Evolutionary conservation across 1,140 invertebrate genomes (phyloP), one percentile per base, ranked within the genome.

Genomic region (Zaprionus davidi): DNA sequence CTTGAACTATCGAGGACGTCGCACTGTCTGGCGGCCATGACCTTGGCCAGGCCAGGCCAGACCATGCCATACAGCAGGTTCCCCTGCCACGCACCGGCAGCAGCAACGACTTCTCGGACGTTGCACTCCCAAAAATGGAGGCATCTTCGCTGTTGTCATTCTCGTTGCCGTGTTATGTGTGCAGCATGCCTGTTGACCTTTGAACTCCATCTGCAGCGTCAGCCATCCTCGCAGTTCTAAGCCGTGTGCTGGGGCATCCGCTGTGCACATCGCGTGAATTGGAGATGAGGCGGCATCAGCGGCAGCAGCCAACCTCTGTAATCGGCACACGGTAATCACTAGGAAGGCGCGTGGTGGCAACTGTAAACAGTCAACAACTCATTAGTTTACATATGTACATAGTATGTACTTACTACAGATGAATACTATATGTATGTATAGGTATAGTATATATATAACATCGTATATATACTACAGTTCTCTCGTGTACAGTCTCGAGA

Each of bases 321-420:
- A 71, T 71, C 73, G 62, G 74, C 70, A 76, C 67, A 71, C 70
- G 74, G 74, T 57, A 76, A 76, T 76, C 74, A 76, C 74, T 76
- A 67, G 63, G 24, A 11, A 31, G 57, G 12, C 62, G 74, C 74
- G 74, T 76, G 74, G 63, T 57, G 26, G 17, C 70, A 56, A 36
- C 22, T 76, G 74, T 76, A 76, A 76, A 76, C 74, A 76, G 55
- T 55, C 56, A 76, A 72, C 62, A 72, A 66, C 36, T 66, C 15
- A 36, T 56, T 53, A 53, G 22, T 53, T 3, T 51, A 69, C 7
- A 58, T 59, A 51, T 49, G 22, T 22, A 22, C 22, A 22, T 22
- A 22, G 2, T 22, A 28, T 38, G 17, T 51, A 34, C 12, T 12
- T 49, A 22, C 46, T 49, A 49, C 46, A 58, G 7, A 7, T 24